Evolutionary conservation across 1,140 invertebrate genomes (phyloP).

Genomic region (Scylla paramamosain): DNA sequence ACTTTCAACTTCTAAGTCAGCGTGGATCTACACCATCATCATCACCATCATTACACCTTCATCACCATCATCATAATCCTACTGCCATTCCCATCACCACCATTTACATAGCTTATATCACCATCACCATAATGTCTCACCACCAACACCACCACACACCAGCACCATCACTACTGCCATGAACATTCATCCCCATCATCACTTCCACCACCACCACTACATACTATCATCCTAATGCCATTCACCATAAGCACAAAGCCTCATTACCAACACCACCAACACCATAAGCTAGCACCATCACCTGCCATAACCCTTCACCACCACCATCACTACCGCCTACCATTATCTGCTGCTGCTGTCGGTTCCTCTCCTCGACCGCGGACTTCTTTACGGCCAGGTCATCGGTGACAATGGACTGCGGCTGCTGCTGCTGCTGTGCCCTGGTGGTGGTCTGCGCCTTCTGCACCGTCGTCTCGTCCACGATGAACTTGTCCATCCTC

Average conservation of each 20-base stretch:
- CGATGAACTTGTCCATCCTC: conserved; percentile 92
- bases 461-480: conserved; percentile 86
- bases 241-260: background rate
- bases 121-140: background rate
- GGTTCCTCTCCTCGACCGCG: conserved; percentile 64
- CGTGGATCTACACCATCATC: too few relatives aligned
- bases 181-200: background rate
- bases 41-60: too few relatives aligned
- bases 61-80: background rate
- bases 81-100: too few relatives aligned
- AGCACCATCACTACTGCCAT: background rate
- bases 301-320: background rate
- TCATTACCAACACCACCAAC: background rate
- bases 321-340: conserved; percentile 55
- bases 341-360: conserved; percentile 74
- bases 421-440: conserved; percentile 74
- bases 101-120: too few relatives aligned
- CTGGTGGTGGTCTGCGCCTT: conserved; percentile 78
- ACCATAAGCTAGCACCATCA: conserved; percentile 16
- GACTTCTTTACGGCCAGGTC: conserved; percentile 77
- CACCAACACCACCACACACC: background rate
- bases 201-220: background rate
- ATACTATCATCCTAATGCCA: background rate
- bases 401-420: conserved; percentile 79
- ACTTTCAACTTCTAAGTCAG: too few relatives aligned